A percentile compares a stretch with the other conserved stretches of the same genome.
Conservation (phyloP, 2,888 invertebrate species). For the Cremastobaeus sp. region DNA sequence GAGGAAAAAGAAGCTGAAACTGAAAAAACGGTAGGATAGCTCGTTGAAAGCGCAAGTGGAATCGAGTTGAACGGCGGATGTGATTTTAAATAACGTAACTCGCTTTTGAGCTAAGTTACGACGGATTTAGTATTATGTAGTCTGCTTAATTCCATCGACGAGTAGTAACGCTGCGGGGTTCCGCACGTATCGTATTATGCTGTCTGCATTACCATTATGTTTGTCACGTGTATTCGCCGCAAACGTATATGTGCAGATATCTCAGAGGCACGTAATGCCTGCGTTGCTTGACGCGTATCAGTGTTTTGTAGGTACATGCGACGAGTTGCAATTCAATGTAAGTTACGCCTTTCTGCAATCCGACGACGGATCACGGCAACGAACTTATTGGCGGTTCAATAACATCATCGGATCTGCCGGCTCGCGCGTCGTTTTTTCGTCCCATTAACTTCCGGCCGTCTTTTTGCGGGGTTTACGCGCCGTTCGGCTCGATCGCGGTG, state of each 20-base stretch:
- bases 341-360: conserved; percentile 34
- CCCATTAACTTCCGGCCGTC: conserved; percentile 4
- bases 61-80: too few relatives aligned
- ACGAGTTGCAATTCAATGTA: conserved; percentile 44
- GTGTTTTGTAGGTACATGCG: conserved; percentile 43
- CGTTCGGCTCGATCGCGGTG: not conserved
- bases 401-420: conserved; percentile 29
- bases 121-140: conserved; percentile 45
- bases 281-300: conserved; percentile 48
- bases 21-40: not conserved
- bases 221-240: conserved; percentile 59
- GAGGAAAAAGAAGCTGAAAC: too few relatives aligned
- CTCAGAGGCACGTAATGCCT: conserved; percentile 48
- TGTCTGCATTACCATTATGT: conserved; percentile 59
- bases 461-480: not conserved
- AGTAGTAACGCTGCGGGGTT: conserved; percentile 42
- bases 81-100: not conserved
- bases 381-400: conserved; percentile 43
- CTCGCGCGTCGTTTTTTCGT: conserved; percentile 3
- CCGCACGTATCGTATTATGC: conserved; percentile 55
- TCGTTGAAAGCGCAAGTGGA: not conserved
- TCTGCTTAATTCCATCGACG: conserved; percentile 43
- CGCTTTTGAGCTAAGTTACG: conserved; percentile 34
- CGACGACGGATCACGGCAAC: conserved; percentile 31
- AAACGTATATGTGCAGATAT: conserved; percentile 50